Conservation (phyloP, 1,140 invertebrate species). For the Zaprionus vittiger region DNA sequence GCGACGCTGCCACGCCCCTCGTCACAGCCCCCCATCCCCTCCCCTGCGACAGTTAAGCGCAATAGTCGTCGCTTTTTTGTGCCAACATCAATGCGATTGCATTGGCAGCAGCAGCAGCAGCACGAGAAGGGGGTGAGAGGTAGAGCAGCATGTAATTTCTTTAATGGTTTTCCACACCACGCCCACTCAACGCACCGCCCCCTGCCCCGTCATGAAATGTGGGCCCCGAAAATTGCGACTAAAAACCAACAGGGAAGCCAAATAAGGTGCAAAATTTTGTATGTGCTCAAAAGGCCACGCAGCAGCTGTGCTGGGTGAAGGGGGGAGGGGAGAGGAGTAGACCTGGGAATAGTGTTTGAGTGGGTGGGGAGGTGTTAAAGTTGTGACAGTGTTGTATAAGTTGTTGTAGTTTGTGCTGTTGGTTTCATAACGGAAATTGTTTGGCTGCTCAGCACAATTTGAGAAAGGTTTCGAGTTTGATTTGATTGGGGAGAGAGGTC, state of each 20-base stretch:
- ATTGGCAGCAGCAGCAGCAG: conserved; percentile 42
- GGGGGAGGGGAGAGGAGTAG: neutral
- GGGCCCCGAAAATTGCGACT: conserved; percentile 47
- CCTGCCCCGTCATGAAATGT: conserved; percentile 14
- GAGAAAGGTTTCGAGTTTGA: neutral
- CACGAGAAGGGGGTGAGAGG: conserved; percentile 8
- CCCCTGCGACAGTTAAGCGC: conserved; percentile 68
- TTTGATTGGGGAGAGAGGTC: neutral
- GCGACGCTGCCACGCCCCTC: conserved; percentile 20
- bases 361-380: neutral
- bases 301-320: neutral
- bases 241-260: conserved; percentile 60
- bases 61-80: conserved; percentile 66
- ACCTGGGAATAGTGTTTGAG: neutral
- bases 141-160: conserved; percentile 74
- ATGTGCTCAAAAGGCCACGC: neutral
- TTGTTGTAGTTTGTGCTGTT: neutral
- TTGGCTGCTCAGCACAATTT: neutral
- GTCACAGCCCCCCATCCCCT: neutral
- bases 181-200: neutral
- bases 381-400: neutral
- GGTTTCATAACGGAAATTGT: conserved; percentile 6
- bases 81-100: conserved; percentile 73
- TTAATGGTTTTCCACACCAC: conserved; percentile 73
- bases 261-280: conserved; percentile 64